phyloP scores from a whole-genome alignment of 1,140 invertebrate genomes.

The Drosophila nikananu region DNA sequence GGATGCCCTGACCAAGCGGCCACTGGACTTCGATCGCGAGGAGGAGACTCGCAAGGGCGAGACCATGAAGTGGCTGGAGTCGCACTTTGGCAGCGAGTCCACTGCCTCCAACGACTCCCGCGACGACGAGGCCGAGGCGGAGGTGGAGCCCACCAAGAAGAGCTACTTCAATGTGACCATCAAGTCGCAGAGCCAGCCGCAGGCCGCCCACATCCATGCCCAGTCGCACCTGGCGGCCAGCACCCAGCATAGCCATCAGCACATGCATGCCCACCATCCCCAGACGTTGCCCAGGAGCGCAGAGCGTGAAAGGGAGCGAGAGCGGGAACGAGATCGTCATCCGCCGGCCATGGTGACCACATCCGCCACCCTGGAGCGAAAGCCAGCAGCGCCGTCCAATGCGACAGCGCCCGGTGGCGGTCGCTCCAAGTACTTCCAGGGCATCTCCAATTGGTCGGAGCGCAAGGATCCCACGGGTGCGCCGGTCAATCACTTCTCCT shows the following conservation, averaged over 20 bases:
- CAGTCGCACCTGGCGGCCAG: conserved; percentile 37
- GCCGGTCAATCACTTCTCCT: conserved; percentile 70
- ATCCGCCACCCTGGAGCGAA: conserved; percentile 54
- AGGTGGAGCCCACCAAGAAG: conserved; percentile 88
- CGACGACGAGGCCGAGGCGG: conserved; percentile 85
- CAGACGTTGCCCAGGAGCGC: conserved; percentile 67
- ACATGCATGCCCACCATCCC: conserved; percentile 34
- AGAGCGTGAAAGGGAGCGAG: conserved; percentile 43
- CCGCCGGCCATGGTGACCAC: conserved; percentile 20
- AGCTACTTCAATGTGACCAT: conserved; percentile 92
- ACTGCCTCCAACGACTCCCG: conserved; percentile 90
- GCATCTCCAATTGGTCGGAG: conserved; percentile 92
- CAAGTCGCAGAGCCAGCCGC: conserved; percentile 88
- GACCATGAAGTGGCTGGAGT: conserved; percentile 95
- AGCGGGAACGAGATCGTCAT: conserved; percentile 31
- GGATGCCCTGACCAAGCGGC: conserved; percentile 92
- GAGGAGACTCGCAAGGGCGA: conserved; percentile 95
- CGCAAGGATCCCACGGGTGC: conserved; percentile 85
- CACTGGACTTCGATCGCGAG: conserved; percentile 93
- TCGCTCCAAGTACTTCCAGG: conserved; percentile 88
- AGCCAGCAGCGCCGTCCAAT: conserved; percentile 19
- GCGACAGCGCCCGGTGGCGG: conserved; percentile 15
- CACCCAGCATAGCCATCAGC: conserved; percentile 24
- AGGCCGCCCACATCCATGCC: conserved; percentile 17
- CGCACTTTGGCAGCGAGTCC: conserved; percentile 95